Base-by-base conservation (phyloP, 2,888 invertebrate species). In the Dynastes grantii region DNA sequence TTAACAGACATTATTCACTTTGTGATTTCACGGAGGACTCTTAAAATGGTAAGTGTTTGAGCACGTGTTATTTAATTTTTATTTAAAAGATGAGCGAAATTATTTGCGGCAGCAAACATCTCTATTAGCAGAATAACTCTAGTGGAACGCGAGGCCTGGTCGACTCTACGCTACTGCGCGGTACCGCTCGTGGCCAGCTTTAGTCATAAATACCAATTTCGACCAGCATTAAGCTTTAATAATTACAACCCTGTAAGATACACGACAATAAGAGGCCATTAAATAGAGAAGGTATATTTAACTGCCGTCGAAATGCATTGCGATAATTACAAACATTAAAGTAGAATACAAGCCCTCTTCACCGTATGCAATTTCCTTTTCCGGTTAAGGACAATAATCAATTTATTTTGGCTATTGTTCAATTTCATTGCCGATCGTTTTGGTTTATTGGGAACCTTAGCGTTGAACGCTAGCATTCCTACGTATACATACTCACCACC, bases 351-450 rank as follows among this genome's bases (percentile, higher is more conserved):
- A 65, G 13, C 65, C 13, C 65, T 65, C 65, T 65, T 65, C 40
- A 40, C 37, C 55, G 27, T n/a, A 55, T 55, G 55, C 71, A 55
- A 71, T 71, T 55, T 71, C 71, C 71, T n/a, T 71, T 55, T 71
- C 71, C 71, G 51, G 55, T 55, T 55, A 71, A 71, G 71, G 71
- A 71, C 53, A 71, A 55, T 55, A 55, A 71, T 71, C 71, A 55
- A 71, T 71, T 71, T 71, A 71, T 71, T 71, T 71, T 29, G 71
- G 71, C 71, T 16, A 71, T 71, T 71, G 71, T 71, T 71, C 58
- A 11, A 55, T 55, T 71, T 71, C 55, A 55, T 55, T 53, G 37
- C 40, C 37, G 71, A 55, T 71, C 71, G 53, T 29, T 55, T 71
- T 55, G 51, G 22, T 22, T 68, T 71, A 32, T 71, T 70, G 40